Conservation (phyloP, 2,113 vertebrate genomes). For the Bos indicus region DNA sequence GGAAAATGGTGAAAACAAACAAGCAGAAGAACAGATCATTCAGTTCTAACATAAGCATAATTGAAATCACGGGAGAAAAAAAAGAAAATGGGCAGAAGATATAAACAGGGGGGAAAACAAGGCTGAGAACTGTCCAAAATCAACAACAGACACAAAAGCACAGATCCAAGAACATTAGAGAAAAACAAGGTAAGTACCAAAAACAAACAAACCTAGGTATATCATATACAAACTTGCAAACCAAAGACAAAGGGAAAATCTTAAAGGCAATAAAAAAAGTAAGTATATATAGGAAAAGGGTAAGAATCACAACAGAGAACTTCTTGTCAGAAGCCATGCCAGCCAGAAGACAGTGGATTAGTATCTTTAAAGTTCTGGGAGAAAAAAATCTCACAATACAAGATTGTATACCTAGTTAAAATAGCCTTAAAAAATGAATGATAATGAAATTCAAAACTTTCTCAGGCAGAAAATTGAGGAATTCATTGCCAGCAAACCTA, state of each 20-base stretch:
- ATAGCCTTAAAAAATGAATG: not conserved
- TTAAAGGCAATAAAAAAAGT: not conserved
- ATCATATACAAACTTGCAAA: not conserved
- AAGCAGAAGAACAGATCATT: not conserved
- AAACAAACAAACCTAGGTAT: not conserved
- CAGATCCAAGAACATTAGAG: not conserved
- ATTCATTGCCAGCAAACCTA: not conserved
- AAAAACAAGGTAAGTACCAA: not conserved
- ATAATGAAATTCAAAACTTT: not conserved
- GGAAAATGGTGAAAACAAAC: not conserved
- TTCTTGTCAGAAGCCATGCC: not conserved
- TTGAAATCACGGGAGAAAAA: not conserved
- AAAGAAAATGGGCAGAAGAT: not conserved
- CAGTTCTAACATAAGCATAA: not conserved
- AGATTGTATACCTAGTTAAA: not conserved
- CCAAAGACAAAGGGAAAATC: not conserved
- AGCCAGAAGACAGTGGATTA: not conserved
- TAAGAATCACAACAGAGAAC: not conserved
- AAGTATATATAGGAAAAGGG: not conserved
- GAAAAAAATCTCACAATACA: not conserved
- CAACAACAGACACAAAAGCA: not conserved
- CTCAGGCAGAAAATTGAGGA: not conserved
- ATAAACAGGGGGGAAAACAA: not conserved
- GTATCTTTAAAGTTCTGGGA: not conserved
- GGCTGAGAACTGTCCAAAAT: not conserved